Conservation (phyloP, 2,888 invertebrate species). For the Metopia argyrocephala region DNA sequence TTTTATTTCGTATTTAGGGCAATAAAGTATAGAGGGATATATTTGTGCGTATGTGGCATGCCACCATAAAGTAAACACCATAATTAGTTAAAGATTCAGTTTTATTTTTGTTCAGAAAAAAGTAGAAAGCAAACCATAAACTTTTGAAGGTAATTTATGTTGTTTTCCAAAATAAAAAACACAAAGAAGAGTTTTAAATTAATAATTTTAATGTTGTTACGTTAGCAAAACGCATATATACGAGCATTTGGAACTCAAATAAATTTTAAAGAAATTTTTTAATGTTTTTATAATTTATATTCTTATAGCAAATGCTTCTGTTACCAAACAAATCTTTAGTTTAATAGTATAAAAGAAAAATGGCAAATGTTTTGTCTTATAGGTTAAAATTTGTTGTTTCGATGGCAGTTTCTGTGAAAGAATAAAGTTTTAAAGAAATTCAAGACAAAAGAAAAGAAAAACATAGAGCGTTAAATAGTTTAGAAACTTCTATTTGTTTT, state of each 20-base stretch:
- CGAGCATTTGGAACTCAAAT: slow-evolving; percentile 1
- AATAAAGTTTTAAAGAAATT: neutral
- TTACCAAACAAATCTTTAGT: neutral
- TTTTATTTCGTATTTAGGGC: neutral
- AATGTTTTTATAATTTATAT: neutral
- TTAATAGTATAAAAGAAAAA: neutral
- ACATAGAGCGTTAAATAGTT: neutral
- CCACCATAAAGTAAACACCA: slow-evolving; percentile 63
- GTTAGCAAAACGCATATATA: neutral
- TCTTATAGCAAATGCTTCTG: neutral
- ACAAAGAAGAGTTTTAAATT: slow-evolving; percentile 16
- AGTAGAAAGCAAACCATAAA: slow-evolving; percentile 24
- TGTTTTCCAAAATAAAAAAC: neutral
- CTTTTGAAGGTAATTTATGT: slow-evolving; percentile 46
- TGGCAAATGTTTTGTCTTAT: neutral
- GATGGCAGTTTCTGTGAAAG: neutral
- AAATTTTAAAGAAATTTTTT: neutral
- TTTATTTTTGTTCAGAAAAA: slow-evolving; percentile 27
- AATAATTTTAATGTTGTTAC: slow-evolving; percentile 26
- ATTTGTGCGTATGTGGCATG: slow-evolving; percentile 31
- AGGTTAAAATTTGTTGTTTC: neutral
- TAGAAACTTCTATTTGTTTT: neutral
- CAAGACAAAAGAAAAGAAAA: neutral
- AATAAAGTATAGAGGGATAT: neutral
- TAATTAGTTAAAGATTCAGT: slow-evolving; percentile 65